Base-by-base conservation (phyloP, 2,888 invertebrate species). In the Drosophila rellima region DNA sequence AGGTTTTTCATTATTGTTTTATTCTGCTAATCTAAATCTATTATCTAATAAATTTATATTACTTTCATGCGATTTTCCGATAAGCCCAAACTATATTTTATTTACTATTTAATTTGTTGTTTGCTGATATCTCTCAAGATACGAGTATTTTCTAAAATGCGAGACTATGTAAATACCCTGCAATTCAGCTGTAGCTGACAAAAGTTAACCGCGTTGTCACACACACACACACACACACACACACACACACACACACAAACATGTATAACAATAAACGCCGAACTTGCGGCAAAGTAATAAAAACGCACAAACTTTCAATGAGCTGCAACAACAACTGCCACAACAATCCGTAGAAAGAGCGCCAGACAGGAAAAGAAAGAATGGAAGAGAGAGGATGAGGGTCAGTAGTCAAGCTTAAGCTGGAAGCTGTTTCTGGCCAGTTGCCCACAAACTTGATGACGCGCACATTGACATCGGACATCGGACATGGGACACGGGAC, bases 221-320 rank as follows among this genome's bases (percentile, higher is more conserved):
- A 42, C 10, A 20, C 48, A 40, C 59, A 26, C 26, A 66, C 63
- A 57, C 42, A 54, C 31, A 39, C 40, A 11, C 39, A 20, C 48
- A 40, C 59, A 26, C 26, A 66, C 63, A 57, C 42, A 54, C 31
- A 39, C 40, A 11, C 40, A 20, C 20, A 31, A 35, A 20, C 20
- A 31, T 29, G 20, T 44, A 31, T 39, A 52, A 80, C 78, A 77
- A 80, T 80, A 77, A 78, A 64, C 54, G 65, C 69, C 37, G 20
- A 76, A 57, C 86, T 88, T 74, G 74, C 74, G 72, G 44, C 69
- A 82, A 86, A 78, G 87, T 86, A 84, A 84, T 84, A 84, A 84
- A 84, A 88, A 86, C 81, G 84, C 88, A 85, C 80, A 67, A 82
- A 84, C 87, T 84, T 84, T 88, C 83, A 83, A 83, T 78, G 84